Base-by-base conservation (phyloP, 2,888 invertebrate species). In the Drosophila atripex region DNA sequence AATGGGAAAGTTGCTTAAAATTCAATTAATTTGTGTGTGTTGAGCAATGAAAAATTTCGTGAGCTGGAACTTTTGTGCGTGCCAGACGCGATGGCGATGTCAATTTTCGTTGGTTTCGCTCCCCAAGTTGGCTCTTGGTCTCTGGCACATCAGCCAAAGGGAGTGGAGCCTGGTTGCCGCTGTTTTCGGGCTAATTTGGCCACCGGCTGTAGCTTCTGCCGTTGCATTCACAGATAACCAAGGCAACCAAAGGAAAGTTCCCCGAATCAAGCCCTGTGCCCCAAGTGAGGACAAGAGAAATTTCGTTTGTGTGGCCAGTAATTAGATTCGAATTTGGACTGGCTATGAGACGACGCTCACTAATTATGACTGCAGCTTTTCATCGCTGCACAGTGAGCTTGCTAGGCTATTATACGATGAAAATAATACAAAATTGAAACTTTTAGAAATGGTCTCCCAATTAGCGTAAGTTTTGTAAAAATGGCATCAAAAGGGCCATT, bases 1-100 rank as follows among this genome's bases (percentile, higher is more conserved):
- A 58, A 61, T 63, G 66, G 46, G 57, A 86, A 83, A 83, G 78
- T 80, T 79, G 78, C 80, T 77, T 75, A 71, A 88, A 83, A 88
- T 83, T 88, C 78, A 83, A 83, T 83, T 83, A 86, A 84, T 77
- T 72, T 80, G 80, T 83, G 50, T 82, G 77, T 65, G 64, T 69
- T 68, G 64, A 72, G 85, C 80, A 77, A 77, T 65, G 70, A 71
- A 75, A 85, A 85, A 80, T 80, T 76, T 68, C 76, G 64, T 63
- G 64, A 41, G 16, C 64, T 23, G 72, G 66, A 82, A 82, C 77
- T 88, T 82, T 41, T 61, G 71, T 76, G 82, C 86, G 80, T 86
- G 79, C 63, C 69, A 45, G 60, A 60, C 58, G 56, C 65, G 64
- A 35, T 35, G 35, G 35, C 65, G 64, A 55, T 60, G 54, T 66